phyloP scores from a whole-genome alignment of 1,140 invertebrate species.

The Phymastichus coffea region DNA sequence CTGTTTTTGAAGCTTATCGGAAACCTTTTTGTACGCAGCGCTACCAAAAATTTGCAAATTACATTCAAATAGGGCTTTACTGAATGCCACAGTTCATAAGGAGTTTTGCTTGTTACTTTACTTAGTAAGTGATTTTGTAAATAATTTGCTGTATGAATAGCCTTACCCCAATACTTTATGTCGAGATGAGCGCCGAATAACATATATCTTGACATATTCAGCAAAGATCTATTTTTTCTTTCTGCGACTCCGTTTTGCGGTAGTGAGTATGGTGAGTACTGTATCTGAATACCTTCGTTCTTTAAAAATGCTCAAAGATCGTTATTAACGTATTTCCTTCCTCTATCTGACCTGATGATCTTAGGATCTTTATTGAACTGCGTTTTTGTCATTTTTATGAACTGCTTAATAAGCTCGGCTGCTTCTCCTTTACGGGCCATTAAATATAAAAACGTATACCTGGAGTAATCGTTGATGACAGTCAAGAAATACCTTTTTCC shows the following conservation, averaged over 20 bases:
- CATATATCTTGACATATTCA: slow-evolving; percentile 31
- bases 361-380: neutral
- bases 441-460: neutral
- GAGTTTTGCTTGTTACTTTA: slow-evolving; percentile 7
- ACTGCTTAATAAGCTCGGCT: neutral
- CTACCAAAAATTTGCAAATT: slow-evolving; percentile 34
- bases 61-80: slow-evolving; percentile 13
- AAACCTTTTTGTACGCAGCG: slow-evolving; percentile 32
- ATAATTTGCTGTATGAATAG: slow-evolving; percentile 43
- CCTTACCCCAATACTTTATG: slow-evolving; percentile 48
- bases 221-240: neutral
- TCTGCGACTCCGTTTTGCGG: slow-evolving; percentile 19
- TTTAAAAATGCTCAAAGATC: neutral
- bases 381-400: neutral
- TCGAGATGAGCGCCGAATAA: slow-evolving; percentile 37
- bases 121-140: slow-evolving; percentile 39
- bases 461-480: neutral
- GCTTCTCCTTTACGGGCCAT: neutral
- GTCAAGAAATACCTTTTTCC: neutral
- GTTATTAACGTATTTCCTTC: neutral
- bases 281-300: neutral
- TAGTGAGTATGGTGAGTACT: neutral
- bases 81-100: slow-evolving; percentile 17
- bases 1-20: slow-evolving; percentile 1
- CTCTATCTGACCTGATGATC: neutral